A percentile compares a stretch with the other conserved stretches of the same genome.
Evolutionary conservation across 1,140 invertebrate species (phyloP).

Genomic region (Drosophila sulfurigaster): DNA sequence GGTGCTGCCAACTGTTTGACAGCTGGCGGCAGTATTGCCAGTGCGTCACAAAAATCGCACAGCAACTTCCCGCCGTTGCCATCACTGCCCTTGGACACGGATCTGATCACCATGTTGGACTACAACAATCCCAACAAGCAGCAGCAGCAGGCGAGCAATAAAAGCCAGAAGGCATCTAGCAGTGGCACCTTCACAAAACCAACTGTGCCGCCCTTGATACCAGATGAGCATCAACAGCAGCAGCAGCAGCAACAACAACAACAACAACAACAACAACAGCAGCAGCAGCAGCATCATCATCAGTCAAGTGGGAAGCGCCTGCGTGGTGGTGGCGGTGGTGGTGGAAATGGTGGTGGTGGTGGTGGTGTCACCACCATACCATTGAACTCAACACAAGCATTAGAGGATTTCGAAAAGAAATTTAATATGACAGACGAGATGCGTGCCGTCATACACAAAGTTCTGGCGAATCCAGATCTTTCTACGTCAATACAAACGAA

Average conservation of each 20-base stretch:
- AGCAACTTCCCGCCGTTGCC: slow-evolving; percentile 60
- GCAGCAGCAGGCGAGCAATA: neutral
- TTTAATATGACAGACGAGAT: slow-evolving; percentile 84
- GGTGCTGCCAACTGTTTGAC: slow-evolving; percentile 9
- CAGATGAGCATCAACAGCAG: slow-evolving; percentile 42
- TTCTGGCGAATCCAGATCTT: slow-evolving; percentile 81
- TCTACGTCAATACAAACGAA: slow-evolving; percentile 82
- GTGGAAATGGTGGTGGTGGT: slow-evolving; percentile 7
- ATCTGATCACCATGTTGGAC: slow-evolving; percentile 81
- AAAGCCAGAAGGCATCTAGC: slow-evolving; percentile 13
- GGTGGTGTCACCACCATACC: slow-evolving; percentile 67
- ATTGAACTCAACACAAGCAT: slow-evolving; percentile 70
- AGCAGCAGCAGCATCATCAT: slow-evolving; percentile 4
- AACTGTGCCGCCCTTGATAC: slow-evolving; percentile 69
- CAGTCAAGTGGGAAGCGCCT: slow-evolving; percentile 22
- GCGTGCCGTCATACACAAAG: slow-evolving; percentile 82
- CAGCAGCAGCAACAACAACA: slow-evolving; percentile 25
- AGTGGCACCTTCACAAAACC: slow-evolving; percentile 73
- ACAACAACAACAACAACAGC: neutral
- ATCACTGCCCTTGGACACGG: slow-evolving; percentile 77
- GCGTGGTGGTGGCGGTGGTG: slow-evolving; percentile 10
- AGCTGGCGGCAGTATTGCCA: slow-evolving; percentile 9
- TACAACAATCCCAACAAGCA: slow-evolving; percentile 80
- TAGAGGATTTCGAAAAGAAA: slow-evolving; percentile 83
- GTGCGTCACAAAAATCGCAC: slow-evolving; percentile 25